Evolutionary conservation across 2,888 invertebrate species (phyloP).

Genomic region (Pandemis heparana): DNA sequence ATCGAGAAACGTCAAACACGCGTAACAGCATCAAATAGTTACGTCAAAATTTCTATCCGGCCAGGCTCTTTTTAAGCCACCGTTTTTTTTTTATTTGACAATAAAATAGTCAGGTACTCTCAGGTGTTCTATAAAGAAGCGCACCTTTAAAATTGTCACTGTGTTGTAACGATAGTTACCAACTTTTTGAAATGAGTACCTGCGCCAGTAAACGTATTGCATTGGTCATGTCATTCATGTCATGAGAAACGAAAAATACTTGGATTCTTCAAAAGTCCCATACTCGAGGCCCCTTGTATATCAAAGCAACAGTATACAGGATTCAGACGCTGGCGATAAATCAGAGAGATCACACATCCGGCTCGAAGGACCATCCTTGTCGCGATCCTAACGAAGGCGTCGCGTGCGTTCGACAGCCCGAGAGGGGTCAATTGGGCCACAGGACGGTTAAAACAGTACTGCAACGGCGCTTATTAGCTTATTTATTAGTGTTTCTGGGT

Average conservation of each 20-base stretch:
- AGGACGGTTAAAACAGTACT: constrained; percentile 21
- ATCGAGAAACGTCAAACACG: background rate
- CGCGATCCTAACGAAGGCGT: constrained; percentile 75
- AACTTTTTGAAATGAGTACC: background rate
- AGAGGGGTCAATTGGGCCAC: constrained; percentile 42
- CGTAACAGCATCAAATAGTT: too few relatives aligned
- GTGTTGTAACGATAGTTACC: too few relatives aligned
- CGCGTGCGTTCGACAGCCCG: constrained; percentile 74
- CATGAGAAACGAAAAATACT: background rate
- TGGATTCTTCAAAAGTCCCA: background rate
- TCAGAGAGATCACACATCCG: constrained; percentile 56
- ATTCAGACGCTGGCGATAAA: constrained; percentile 29
- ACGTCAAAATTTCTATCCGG: background rate
- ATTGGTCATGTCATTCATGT: background rate
- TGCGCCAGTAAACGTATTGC: background rate
- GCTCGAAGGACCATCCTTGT: constrained; percentile 61
- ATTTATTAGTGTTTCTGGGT: background rate
- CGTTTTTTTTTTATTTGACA: too few relatives aligned
- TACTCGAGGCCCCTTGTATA: background rate
- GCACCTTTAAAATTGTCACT: too few relatives aligned
- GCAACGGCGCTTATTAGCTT: background rate
- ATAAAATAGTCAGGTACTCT: too few relatives aligned
- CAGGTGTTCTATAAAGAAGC: too few relatives aligned
- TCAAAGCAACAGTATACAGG: constrained; percentile 34
- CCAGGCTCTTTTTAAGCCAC: background rate